phyloP scores from a whole-genome alignment of 2,113 vertebrate species.

The Toxotes jaculatrix region DNA sequence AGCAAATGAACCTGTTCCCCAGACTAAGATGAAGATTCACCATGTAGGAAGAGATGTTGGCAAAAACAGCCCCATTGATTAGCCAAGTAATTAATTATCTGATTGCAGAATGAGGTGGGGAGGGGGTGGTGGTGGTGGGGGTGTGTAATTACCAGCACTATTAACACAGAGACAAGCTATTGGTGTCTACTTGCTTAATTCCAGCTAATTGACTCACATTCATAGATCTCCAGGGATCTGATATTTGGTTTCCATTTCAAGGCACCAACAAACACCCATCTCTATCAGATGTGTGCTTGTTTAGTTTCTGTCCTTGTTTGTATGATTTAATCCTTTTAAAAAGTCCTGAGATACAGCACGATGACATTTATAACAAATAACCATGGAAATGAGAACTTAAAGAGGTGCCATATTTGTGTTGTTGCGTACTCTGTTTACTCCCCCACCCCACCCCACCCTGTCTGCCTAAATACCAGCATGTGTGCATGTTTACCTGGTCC shows the following conservation, averaged over 20 bases:
- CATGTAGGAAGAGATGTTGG: slow-evolving; percentile 46
- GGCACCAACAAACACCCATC: slow-evolving; percentile 10
- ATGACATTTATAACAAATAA: slow-evolving; percentile 19
- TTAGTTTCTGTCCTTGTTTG: background rate
- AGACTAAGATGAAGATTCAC: slow-evolving; percentile 49
- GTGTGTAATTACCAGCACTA: slow-evolving; percentile 55
- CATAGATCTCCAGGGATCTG: slow-evolving; percentile 36
- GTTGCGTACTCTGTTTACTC: background rate
- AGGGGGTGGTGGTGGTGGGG: too few relatives aligned
- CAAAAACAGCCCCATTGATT: slow-evolving; percentile 75
- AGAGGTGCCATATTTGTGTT: background rate
- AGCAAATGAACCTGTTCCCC: slow-evolving; percentile 55
- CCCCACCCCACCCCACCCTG: too few relatives aligned
- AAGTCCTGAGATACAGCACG: background rate
- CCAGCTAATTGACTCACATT: slow-evolving; percentile 64
- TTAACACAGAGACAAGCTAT: slow-evolving; percentile 62
- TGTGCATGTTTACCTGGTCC: slow-evolving; percentile 85
- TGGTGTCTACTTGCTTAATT: slow-evolving; percentile 65
- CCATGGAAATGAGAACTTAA: background rate
- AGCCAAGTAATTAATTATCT: slow-evolving; percentile 77
- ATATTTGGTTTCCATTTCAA: slow-evolving; percentile 52
- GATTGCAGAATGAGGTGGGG: slow-evolving; percentile 49
- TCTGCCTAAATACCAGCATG: background rate
- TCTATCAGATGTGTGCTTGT: background rate
- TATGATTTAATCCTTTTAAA: background rate